Evolutionary conservation across 2,113 vertebrate genomes (phyloP).

Genomic region (Promerops cafer): DNA sequence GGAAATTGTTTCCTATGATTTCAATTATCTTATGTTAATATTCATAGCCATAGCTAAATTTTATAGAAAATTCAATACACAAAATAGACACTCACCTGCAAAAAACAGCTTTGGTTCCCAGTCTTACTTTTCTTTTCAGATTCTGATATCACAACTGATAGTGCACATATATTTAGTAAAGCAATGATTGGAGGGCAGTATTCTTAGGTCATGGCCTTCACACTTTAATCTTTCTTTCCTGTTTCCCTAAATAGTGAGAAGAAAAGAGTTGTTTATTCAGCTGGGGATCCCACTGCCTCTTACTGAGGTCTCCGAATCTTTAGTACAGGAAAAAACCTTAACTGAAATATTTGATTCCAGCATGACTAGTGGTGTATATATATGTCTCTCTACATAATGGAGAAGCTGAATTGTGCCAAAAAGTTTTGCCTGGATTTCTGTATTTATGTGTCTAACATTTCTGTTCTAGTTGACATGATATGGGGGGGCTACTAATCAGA

Average conservation of each 20-base stretch:
- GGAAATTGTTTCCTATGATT: background rate
- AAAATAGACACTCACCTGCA: background rate
- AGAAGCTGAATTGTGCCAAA: background rate
- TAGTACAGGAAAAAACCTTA: background rate
- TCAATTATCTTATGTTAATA: background rate
- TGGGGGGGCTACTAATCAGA: background rate
- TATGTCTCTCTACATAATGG: accelerated
- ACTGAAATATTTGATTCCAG: background rate
- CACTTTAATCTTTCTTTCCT: background rate
- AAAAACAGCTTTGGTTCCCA: background rate
- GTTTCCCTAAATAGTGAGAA: background rate
- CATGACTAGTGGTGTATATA: background rate
- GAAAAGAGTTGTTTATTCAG: background rate
- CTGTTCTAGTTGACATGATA: background rate
- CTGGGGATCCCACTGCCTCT: background rate
- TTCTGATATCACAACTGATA: background rate
- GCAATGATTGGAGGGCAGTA: accelerated
- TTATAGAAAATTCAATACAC: background rate
- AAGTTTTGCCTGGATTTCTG: background rate
- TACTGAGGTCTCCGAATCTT: background rate
- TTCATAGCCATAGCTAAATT: background rate
- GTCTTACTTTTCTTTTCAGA: background rate
- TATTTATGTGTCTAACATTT: background rate
- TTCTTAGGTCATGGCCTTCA: background rate
- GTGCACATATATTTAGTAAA: background rate